Base-by-base conservation (phyloP, 2,888 invertebrate species). In the Microlaimidae sp. region DNA sequence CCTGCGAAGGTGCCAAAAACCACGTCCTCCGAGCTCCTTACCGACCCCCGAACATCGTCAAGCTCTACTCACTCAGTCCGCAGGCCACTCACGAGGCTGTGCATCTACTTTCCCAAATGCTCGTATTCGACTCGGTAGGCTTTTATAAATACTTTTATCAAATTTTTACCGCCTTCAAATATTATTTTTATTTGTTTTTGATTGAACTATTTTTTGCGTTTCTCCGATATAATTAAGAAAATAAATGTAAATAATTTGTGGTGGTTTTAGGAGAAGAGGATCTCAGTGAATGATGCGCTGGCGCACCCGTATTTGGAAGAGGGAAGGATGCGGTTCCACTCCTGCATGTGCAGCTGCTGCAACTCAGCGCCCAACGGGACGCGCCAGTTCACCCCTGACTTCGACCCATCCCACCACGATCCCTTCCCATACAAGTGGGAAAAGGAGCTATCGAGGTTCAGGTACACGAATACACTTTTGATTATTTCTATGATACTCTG, bases 291-390 rank as follows among this genome's bases (percentile, higher is more conserved):
- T 56, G 89, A 93, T 71, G 95, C 95, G 29, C 78, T 99, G 62
- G 84, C 87, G 53, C 95, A 95, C 77, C 90, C 92, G 5, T 97
- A 95, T 76, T 77, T 97, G 61, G 93, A 93, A 70, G 97, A 97
- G 73, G 97, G 95, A 27, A 81, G 97, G 5, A 79, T 97, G 68
- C 81, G 97, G 68, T 99, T 93, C 78, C 97, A 97, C 77, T 95
- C 93, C 59, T 97, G 97, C 75, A 99, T 97, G 97, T 97, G 97
- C 78, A 85, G 85, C 71, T 97, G 97, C 70, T 97, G 97, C 76
- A 67, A 67, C 48, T 61, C 61, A 19, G 58, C 58, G 42, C 53
- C 62, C 5, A 7, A 25, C 27, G 46, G 24, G 17, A 19, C 24
- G 21, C 51, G 52, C 25, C 57, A 59, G 28, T 52, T 51, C 52